Evolutionary conservation across 2,888 invertebrate species (phyloP).

Genomic region (Melipona bicolor): DNA sequence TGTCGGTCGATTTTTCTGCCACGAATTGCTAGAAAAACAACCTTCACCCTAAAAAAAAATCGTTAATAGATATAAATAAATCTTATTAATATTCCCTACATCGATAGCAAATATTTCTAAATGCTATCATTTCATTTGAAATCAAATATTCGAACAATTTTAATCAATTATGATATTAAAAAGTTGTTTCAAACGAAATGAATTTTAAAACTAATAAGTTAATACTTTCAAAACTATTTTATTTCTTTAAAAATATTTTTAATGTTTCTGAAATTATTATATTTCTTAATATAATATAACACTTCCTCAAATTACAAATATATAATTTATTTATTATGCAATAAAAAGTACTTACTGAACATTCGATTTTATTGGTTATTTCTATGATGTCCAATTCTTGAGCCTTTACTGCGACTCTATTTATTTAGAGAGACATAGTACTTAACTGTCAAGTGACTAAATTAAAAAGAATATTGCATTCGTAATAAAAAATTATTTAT

Average conservation of each 20-base stretch:
- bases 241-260: neutral
- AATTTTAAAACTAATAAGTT: neutral
- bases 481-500: neutral
- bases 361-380: neutral
- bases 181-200: neutral
- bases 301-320: neutral
- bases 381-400: neutral
- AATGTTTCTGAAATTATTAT: neutral
- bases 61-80: conserved; percentile 37
- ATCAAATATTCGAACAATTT: neutral
- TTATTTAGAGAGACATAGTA: neutral
- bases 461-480: neutral
- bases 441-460: neutral
- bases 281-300: neutral
- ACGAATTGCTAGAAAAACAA: conserved; percentile 38
- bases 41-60: conserved; percentile 34
- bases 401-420: neutral
- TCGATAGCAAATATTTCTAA: neutral
- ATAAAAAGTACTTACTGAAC: too few species aligned
- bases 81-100: neutral
- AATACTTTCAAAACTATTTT: neutral
- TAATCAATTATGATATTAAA: neutral
- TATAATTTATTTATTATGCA: neutral
- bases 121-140: neutral
- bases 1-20: conserved; percentile 53